These are phyloP conservation scores for Dendrocopos noguchii DNA, from an alignment of 2,113 vertebrate species.

Conservation along the genomic window DNA sequence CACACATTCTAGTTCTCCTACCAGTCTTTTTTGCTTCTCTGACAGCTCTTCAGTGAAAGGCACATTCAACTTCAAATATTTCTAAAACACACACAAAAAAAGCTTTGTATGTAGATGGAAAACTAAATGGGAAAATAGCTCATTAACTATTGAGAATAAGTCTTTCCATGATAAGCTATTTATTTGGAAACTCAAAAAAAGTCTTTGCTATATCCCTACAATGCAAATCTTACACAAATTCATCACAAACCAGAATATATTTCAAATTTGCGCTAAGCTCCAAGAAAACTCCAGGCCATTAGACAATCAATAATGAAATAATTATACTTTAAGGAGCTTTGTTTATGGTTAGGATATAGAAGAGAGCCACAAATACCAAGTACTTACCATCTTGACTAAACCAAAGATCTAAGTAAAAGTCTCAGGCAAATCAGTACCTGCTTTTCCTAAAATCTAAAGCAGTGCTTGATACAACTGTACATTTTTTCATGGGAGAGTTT, in stretches of 20 bases:
- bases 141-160: neutral
- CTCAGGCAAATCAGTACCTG: neutral
- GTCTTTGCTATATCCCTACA: neutral
- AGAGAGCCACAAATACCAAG: neutral
- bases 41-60: neutral
- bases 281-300: neutral
- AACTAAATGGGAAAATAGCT: neutral
- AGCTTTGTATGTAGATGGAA: neutral
- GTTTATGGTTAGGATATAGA: neutral
- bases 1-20: neutral
- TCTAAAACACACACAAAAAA: neutral
- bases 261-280: neutral
- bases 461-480: neutral
- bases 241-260: neutral
- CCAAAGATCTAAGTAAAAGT: neutral
- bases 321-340: neutral
- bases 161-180: neutral
- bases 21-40: neutral
- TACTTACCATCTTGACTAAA: neutral
- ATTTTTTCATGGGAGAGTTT: neutral
- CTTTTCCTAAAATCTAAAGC: neutral
- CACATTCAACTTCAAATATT: neutral
- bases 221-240: neutral
- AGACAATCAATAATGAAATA: neutral
- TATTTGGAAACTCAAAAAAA: neutral